Evolutionary conservation across 2,888 invertebrate genomes (phyloP).

Genomic region (Dryococelus australis): DNA sequence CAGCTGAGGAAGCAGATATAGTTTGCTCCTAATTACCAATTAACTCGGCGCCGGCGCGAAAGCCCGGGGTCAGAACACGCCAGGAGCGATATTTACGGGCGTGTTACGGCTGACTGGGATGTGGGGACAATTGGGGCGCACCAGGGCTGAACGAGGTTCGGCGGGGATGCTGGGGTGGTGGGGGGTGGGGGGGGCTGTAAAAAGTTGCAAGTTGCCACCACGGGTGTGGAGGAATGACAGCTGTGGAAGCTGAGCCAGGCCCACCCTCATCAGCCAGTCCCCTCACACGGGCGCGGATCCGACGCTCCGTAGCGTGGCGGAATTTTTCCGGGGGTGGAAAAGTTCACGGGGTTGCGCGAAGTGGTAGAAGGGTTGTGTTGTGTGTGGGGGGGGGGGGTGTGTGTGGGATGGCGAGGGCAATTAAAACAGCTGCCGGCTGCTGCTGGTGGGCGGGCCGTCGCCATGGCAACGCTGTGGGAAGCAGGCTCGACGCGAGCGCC

Average conservation of each 20-base stretch:
- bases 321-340: neutral
- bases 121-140: neutral
- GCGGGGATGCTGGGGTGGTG: neutral
- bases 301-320: no score
- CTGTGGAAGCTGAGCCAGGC: neutral
- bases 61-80: neutral
- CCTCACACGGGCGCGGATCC: no score
- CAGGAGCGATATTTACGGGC: neutral
- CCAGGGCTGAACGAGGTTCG: neutral
- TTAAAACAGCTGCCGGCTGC: conserved; percentile 4
- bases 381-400: neutral
- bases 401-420: neutral
- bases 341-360: neutral
- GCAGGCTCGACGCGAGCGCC: neutral
- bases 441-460: neutral
- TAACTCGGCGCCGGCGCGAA: neutral
- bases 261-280: no score
- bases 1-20: neutral
- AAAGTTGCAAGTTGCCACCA: no score
- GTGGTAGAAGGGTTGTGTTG: no score
- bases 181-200: neutral
- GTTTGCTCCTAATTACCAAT: neutral
- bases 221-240: neutral
- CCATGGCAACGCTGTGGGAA: neutral
- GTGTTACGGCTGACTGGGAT: neutral